Evolutionary conservation across 2,113 vertebrate species (phyloP), one percentile per base, ranked within the genome.

Genomic region (Melanostigma gelatinosum): DNA sequence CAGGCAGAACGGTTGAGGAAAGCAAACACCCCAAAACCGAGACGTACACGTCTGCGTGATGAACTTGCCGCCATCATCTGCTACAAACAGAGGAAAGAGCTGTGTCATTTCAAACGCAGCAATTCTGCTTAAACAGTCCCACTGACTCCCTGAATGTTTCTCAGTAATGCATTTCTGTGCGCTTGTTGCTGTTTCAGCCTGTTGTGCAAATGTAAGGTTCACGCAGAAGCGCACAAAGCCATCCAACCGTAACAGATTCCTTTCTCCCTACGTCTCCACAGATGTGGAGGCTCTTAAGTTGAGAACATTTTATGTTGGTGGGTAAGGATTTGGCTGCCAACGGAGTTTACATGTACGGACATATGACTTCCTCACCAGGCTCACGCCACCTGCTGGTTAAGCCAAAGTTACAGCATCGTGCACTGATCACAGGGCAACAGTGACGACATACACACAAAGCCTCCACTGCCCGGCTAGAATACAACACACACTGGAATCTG

Each of bases 301-400:
- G 61, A 72, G 48, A 6, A 15, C n/a, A 24, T 9, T 66, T 57
- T 29, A 12, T 29, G 16, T 66, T 63, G 55, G 15, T 65, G 67
- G 24, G 46, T 7, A 40, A 8, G 50, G 29, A 60, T 38, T 52
- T 29, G 44, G 54, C 29, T 72, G 10, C 66, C 18, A 36, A 48
- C 11, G 18, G 16, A 22, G n/a, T 79, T 44, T 69, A 40, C 52
- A 66, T 46, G 38, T 77, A 62, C 32, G 50, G 58, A 82, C 65
- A 75, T 63, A 74, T 46, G 0, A 36, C 71, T 66, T 27, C 60
- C 27, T 63, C 73, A 67, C 67, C 58, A 24, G 64, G 60, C 22
- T 76, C 50, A 54, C 46, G 83, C 91, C 89, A 85, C 89, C 86
- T 93, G 77, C 87, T 91, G 90, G 85, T 80, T 79, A 24, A 80